Evolutionary conservation across 2,888 invertebrate species (phyloP).

Genomic region (Megamerina dolium): DNA sequence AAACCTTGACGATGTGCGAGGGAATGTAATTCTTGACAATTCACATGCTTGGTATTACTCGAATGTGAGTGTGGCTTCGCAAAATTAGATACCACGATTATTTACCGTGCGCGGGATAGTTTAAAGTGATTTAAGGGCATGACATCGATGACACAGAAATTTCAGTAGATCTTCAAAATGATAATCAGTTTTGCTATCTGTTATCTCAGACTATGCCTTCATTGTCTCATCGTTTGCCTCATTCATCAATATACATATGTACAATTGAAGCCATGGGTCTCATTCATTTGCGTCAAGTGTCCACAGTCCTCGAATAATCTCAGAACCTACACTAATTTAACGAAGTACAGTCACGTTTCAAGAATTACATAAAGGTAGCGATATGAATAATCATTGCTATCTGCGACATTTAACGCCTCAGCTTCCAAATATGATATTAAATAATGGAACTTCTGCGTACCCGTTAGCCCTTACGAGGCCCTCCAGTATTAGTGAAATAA

Average conservation of each 20-base stretch:
- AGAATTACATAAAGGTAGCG: too few relatives aligned
- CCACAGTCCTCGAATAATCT: neutral
- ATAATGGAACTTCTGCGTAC: too few relatives aligned
- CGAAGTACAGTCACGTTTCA: neutral
- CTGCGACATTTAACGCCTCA: too few relatives aligned
- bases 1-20: too few relatives aligned
- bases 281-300: neutral
- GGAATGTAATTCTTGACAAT: too few relatives aligned
- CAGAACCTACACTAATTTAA: neutral
- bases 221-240: slow-evolving; percentile 2
- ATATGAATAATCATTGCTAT: too few relatives aligned
- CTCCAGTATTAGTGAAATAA: too few relatives aligned
- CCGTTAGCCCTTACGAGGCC: too few relatives aligned
- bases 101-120: neutral
- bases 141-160: neutral
- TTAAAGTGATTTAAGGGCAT: neutral
- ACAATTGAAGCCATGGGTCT: slow-evolving; percentile 5
- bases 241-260: slow-evolving; percentile 1
- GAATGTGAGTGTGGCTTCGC: neutral
- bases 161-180: neutral
- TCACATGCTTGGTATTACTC: neutral
- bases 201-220: slow-evolving; percentile 1
- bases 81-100: neutral
- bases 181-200: neutral
- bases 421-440: too few relatives aligned